Evolutionary conservation across 2,113 vertebrate species (phyloP), one percentile per base, ranked within the genome.

Genomic region (Cromileptes altivelis): DNA sequence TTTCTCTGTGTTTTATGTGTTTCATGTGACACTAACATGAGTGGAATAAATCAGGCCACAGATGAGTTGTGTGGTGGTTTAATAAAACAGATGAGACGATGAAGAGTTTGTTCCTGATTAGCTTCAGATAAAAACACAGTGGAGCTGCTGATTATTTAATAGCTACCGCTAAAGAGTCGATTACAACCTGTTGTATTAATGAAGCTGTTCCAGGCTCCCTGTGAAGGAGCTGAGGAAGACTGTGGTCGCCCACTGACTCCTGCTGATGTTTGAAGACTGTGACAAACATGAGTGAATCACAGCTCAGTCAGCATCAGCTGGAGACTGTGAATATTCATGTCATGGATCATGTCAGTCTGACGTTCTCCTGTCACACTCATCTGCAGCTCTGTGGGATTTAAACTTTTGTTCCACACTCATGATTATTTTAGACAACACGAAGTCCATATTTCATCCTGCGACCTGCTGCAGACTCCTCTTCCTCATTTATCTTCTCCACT

Each of bases 291-390:
- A 45, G 3, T 4, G 33, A n/a, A 67, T 49, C 14, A 25, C 6
- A 64, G 14, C 37, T 14, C 1, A 10, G n/a, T 47, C 4, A 53
- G 40, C n/a, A 63, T 40, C 74, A 55, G 61, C 70, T 61, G 40
- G 70, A 56, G 74, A 27, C 37, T n/a, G 15, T 76, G n/a, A 65
- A 65, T 56, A 76, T 64, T 64, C 60, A 75, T 37, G 30, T 30
- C 30, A 30, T 30, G 3, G 30, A 30, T 30, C 30, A 30, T 30
- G 33, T 37, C 33, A 37, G 33, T 37, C 33, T 37, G 33, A 37
- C 5, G 33, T 6, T 37, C 5, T 37, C 33, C 33, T 37, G 33
- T 37, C 33, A 7, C 33, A 37, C 33, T 37, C 6, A 37, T 37
- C 33, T 37, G 33, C 33, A 37, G 33, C 33, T 6, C 33, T 37